Percentiles rank a stretch among this genome's conserved stretches.
Evolutionary conservation across 64 coral and sea anemone genomes (phyloP).

Genomic region (Pachyseris speciosa): DNA sequence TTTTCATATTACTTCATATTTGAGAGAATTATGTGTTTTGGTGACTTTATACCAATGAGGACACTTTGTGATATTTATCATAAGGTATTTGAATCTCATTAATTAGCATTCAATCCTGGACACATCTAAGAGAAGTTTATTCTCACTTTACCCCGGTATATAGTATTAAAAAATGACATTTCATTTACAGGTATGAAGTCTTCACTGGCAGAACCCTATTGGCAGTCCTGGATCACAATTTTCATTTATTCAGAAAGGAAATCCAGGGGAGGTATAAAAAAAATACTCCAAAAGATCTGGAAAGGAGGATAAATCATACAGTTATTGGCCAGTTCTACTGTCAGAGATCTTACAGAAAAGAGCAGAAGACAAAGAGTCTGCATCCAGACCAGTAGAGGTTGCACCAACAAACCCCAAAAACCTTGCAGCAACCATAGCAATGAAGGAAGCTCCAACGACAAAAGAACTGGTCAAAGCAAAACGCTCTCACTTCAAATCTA

Average conservation of each 20-base stretch:
- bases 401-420: conserved; percentile 1
- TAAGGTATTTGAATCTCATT: too few relatives aligned
- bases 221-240: conserved; percentile 35
- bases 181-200: background rate
- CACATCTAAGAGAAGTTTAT: too few relatives aligned
- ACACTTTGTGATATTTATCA: too few relatives aligned
- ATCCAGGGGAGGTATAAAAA: background rate
- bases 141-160: background rate
- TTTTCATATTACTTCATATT: too few relatives aligned
- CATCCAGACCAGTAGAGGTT: background rate
- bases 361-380: background rate
- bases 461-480: conserved; percentile 11
- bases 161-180: background rate
- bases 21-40: too few relatives aligned
- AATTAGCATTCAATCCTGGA: too few relatives aligned
- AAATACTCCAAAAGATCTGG: background rate
- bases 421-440: background rate
- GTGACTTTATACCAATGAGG: too few relatives aligned
- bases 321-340: conserved; percentile 15
- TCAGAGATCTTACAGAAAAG: conserved; percentile 7
- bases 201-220: background rate
- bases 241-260: conserved; percentile 6
- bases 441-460: background rate
- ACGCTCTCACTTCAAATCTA: background rate
- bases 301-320: conserved; percentile 30